These are phyloP conservation scores for Tetramorium bicarinatum DNA, from an alignment of 2,888 invertebrate species.

Conservation along the genomic window DNA sequence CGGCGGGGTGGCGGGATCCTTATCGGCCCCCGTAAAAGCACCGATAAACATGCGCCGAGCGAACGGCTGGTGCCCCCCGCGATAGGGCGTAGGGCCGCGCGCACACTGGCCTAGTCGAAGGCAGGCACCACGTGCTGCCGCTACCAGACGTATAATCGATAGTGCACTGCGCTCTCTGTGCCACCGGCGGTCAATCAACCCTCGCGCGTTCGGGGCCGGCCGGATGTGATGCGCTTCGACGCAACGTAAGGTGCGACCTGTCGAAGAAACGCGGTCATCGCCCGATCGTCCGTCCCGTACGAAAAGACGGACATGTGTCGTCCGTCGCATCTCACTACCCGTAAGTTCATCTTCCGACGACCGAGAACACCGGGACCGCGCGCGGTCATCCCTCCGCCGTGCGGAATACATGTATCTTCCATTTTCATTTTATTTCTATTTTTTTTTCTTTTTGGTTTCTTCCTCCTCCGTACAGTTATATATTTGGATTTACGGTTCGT, in stretches of 20 bases:
- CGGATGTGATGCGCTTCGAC: constrained; percentile 47
- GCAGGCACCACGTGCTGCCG: constrained; percentile 75
- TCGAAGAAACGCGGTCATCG: constrained; percentile 39
- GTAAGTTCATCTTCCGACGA: constrained; percentile 27
- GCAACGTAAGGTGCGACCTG: constrained; percentile 45
- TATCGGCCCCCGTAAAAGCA: constrained; percentile 29
- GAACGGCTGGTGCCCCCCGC: constrained; percentile 25
- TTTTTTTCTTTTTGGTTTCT: too few species aligned
- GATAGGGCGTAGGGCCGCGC: constrained; percentile 50
- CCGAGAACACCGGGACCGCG: background rate
- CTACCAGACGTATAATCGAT: constrained; percentile 84
- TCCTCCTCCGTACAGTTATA: background rate
- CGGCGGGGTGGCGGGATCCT: constrained; percentile 15
- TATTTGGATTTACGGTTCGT: constrained; percentile 3
- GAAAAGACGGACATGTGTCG: constrained; percentile 11
- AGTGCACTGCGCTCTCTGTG: constrained; percentile 81
- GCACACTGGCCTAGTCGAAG: constrained; percentile 54
- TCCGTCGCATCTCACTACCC: constrained; percentile 18
- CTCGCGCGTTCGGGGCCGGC: constrained; percentile 79
- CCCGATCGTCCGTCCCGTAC: background rate
- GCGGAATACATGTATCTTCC: background rate
- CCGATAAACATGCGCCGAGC: constrained; percentile 52
- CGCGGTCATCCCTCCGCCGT: background rate
- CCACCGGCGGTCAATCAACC: constrained; percentile 82
- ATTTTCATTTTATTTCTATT: background rate